Evolutionary conservation across 2,797 vertebrate genomes (phyloP), one percentile per base, ranked within the genome.

Genomic region (Danionella dracula): DNA sequence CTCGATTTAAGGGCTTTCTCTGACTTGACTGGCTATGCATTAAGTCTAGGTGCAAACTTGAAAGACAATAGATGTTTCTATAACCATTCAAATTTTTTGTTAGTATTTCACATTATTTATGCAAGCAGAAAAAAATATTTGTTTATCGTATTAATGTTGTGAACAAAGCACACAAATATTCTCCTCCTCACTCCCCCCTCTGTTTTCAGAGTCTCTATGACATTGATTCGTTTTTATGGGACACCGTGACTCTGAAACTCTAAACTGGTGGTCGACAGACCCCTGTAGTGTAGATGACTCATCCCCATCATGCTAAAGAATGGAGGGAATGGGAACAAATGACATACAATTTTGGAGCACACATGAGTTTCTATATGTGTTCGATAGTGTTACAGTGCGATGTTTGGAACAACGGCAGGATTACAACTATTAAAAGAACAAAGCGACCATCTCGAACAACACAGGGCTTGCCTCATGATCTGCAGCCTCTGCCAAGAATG

Each of bases 171-270:
- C 40, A 75, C 10, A 63, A 11, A 75, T 75, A 59, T 58, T 46
- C 44, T 4, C 21, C 40, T 66, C 42, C 32, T 56, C 41, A 63
- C 50, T 69, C 56, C 34, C 51, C 38, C 19, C 31, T 42, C 60
- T 61, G 62, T 34, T 49, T 23, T 10, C 51, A 38, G 32, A 49
- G 76, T 84, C 75, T 83, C 81, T 84, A 69, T 84, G 83, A 87
- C 86, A 85, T 83, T 87, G 85, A 89, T 85, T 80, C 64, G 85
- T 86, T 83, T 80, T 84, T 83, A 77, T 78, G n/a, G 75, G 82
- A 69, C 79, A 74, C 74, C 76, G 48, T 70, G 54, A 41, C 23
- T 31, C 38, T 71, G 85, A 87, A 81, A 89, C 79, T 64, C 53
- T 78, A 89, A 80, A 86, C 85, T 61, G 10, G 61, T 8, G 64